Evolutionary conservation across 2,888 invertebrate species (phyloP), one percentile per base, ranked within the genome.

Genomic region (Tinea trinotella): DNA sequence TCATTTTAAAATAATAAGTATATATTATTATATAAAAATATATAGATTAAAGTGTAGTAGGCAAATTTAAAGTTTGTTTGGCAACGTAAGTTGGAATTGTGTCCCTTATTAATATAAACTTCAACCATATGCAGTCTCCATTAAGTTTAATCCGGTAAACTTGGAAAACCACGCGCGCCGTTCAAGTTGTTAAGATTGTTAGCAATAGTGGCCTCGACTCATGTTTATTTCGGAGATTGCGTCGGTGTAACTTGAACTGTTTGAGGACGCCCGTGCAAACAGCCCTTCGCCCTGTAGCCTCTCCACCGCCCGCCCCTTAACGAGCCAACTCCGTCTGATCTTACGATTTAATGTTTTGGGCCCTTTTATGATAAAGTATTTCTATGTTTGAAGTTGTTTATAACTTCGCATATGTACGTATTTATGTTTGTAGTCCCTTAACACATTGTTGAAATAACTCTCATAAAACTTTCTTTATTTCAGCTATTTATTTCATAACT

Each of bases 141-240:
- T 50, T 50, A 50, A 50, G 50, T 19, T 30, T 74, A 76, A 74
- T 74, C 74, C 69, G 65, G 63, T 63, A 64, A 66, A 73, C 70
- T 72, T 72, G 66, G 67, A 66, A 67, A 69, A 71, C 73, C 69
- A 71, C 65, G 62, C 67, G 66, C 64, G 65, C 17, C 17, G 64
- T 67, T 63, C 66, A 67, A 75, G 71, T 76, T 74, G 66, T 62
- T 70, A 66, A 71, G 70, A 30, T 72, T 76, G 76, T 76, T 74
- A 73, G 73, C 65, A 65, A 66, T 72, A 71, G 74, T 72, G 71
- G 74, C 69, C 73, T 24, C 69, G 64, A 70, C 73, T 74, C 70
- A 71, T 77, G 77, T 78, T 77, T 79, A 76, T 77, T 78, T 75
- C 72, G 69, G 68, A 76, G 76, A 79, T 77, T 76, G 76, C 70